Evolutionary conservation across 2,888 invertebrate species (phyloP), one percentile per base, ranked within the genome.

Genomic region (Amiota communis): DNA sequence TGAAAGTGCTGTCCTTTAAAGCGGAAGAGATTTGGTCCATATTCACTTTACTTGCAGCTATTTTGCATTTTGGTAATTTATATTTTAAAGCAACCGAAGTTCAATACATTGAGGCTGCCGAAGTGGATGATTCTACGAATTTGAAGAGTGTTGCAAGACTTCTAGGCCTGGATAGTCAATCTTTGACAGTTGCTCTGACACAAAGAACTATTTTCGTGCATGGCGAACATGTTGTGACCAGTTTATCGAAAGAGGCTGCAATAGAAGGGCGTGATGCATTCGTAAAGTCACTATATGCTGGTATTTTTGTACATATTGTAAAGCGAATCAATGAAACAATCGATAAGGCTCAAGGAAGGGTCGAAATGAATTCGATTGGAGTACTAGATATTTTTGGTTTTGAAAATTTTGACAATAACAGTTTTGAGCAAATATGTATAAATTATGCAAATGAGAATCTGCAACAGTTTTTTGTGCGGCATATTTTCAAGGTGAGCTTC

Each of bases 341-440:
- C 75, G 93, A 92, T 81, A 94, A 93, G 88, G 78, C 78, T 48
- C 74, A 81, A 0, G 76, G 70, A 8, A 92, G 74, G 20, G 92
- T 93, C 6, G 92, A 92, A 79, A 90, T 91, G 48, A 89, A 91
- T 0, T 95, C 95, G 0, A 97, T 98, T 76, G 98, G 98, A 0
- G 96, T 98, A 1, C 91, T 98, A 76, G 98, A 98, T 88, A 98
- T 98, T 80, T 98, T 98, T 87, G 98, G 98, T 1, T 99, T 98
- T 90, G 98, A 98, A 91, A 98, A 98, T 88, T 98, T 98, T 86
- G 93, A 93, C 8, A 92, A 92, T 10, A 98, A 98, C 88, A 97
- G 97, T 89, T 98, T 98, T 88, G 98, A 98, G 86, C 98, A 98
- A 88, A 91, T 98, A 72, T 98, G 98, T 88, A 98, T 98, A 80